Conservation (phyloP, 2,888 invertebrate species). For the Phrixothrix hirtus region DNA sequence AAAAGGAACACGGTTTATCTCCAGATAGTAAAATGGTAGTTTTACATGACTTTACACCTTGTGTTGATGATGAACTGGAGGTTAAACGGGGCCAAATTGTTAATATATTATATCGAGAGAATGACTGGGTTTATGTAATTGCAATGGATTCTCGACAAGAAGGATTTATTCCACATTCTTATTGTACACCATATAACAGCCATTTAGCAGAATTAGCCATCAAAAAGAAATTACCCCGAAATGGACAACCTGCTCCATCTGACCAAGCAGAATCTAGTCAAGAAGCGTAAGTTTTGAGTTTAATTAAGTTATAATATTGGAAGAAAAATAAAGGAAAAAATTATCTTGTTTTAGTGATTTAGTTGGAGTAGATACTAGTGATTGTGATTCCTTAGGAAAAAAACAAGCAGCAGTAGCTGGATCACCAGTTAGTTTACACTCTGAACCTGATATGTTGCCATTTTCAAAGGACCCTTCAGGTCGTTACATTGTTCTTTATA, state of each 20-base stretch:
- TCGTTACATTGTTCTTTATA: constrained; percentile 88
- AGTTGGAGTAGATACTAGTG: constrained; percentile 60
- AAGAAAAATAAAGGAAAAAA: no score
- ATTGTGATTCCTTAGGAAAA: constrained; percentile 65
- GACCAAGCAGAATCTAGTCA: constrained; percentile 64
- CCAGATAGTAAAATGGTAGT: constrained; percentile 96
- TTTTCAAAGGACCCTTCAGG: constrained; percentile 85
- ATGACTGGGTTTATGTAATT: constrained; percentile 97
- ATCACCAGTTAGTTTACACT: constrained; percentile 58
- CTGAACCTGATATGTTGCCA: constrained; percentile 67
- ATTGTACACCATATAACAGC: constrained; percentile 84
- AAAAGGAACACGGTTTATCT: constrained; percentile 88
- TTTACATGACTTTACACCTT: constrained; percentile 91
- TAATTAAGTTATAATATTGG: background rate
- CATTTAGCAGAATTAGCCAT: constrained; percentile 78
- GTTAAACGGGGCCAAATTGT: constrained; percentile 89
- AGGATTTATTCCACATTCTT: constrained; percentile 93
- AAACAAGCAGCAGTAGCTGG: constrained; percentile 57
- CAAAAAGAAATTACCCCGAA: constrained; percentile 85
- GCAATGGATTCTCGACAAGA: constrained; percentile 86
- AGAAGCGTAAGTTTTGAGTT: constrained; percentile 55
- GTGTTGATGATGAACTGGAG: constrained; percentile 92
- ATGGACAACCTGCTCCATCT: constrained; percentile 59
- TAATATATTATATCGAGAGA: constrained; percentile 92
- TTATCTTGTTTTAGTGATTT: constrained; percentile 43